phyloP scores from a whole-genome alignment of 2,888 invertebrate species.

The Diogma glabrata region DNA sequence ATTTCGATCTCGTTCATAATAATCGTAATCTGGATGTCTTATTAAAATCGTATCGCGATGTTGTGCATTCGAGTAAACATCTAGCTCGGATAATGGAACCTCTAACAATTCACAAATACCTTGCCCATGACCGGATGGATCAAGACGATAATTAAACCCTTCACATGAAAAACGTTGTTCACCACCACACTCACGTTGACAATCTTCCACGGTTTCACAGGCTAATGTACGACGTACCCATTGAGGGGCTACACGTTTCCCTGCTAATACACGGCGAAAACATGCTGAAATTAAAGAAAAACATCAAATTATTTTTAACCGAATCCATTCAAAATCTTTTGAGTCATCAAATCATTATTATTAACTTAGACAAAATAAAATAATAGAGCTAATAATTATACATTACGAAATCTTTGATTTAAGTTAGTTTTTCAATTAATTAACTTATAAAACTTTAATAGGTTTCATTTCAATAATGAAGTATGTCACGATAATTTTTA shows the following conservation, averaged over 20 bases:
- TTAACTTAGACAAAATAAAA: no score
- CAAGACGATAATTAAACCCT: slow-evolving; percentile 75
- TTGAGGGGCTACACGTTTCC: slow-evolving; percentile 55
- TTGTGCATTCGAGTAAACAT: slow-evolving; percentile 40
- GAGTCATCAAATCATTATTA: no score
- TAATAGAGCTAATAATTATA: no score
- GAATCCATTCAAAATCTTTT: no score
- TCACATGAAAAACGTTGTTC: slow-evolving; percentile 68
- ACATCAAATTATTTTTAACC: no score
- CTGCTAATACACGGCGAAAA: slow-evolving; percentile 63
- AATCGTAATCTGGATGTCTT: slow-evolving; percentile 57
- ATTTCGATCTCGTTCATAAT: slow-evolving; percentile 65
- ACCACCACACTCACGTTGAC: slow-evolving; percentile 59
- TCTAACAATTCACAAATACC: slow-evolving; percentile 69
- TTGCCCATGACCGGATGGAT: slow-evolving; percentile 55
- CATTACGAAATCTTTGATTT: no score
- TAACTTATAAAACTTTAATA: no score
- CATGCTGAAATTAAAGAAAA: no score
- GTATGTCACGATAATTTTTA: no score
- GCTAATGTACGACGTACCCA: slow-evolving; percentile 55
- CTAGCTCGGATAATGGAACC: slow-evolving; percentile 55
- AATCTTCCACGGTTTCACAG: slow-evolving; percentile 64
- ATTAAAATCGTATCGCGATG: slow-evolving; percentile 39
- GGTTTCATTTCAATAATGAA: no score
- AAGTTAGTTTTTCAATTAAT: no score